Evolutionary conservation across 1,140 invertebrate species (phyloP), one percentile per base, ranked within the genome.

Genomic region (Epicauta chinensis): DNA sequence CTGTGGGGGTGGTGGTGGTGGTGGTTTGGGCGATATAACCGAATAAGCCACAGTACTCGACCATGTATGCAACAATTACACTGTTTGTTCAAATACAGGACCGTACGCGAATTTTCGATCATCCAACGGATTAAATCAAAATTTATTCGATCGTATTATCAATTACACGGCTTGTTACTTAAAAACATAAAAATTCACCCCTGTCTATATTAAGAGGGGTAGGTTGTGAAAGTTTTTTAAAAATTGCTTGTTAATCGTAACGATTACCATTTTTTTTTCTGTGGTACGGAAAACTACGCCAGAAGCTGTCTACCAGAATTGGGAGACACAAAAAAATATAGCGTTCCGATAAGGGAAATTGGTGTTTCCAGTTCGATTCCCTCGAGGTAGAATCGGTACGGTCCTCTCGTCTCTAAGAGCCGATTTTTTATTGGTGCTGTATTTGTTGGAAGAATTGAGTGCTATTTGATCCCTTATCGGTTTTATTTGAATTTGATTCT

Each of bases 41-140:
- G 55, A 59, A 60, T 62, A 62, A 62, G 57, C 60, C 55, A 40
- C 38, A 16, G 49, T 46, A 23, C 4, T 23, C 48, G 53, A 47
- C 57, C 57, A 59, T 59, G 54, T 59, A 50, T 59, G 45, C 58
- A 58, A 56, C 53, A 59, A 59, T 59, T 59, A 59, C 57, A 59
- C n/a, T n/a, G n/a, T n/a, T n/a, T n/a, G n/a, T n/a, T n/a, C n/a
- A n/a, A n/a, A n/a, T n/a, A n/a, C n/a, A n/a, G n/a, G n/a, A n/a
- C n/a, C n/a, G n/a, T n/a, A n/a, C n/a, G n/a, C n/a, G n/a, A n/a
- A n/a, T n/a, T n/a, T n/a, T n/a, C n/a, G n/a, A n/a, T n/a, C n/a
- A n/a, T n/a, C n/a, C n/a, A n/a, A n/a, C n/a, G n/a, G n/a, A n/a
- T n/a, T n/a, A n/a, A n/a, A n/a, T n/a, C n/a, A n/a, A n/a, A n/a